Percentiles rank a stretch among this genome's conserved stretches.
Evolutionary conservation across 2,797 vertebrate genomes (phyloP).

Genomic region (Scleropages formosus): DNA sequence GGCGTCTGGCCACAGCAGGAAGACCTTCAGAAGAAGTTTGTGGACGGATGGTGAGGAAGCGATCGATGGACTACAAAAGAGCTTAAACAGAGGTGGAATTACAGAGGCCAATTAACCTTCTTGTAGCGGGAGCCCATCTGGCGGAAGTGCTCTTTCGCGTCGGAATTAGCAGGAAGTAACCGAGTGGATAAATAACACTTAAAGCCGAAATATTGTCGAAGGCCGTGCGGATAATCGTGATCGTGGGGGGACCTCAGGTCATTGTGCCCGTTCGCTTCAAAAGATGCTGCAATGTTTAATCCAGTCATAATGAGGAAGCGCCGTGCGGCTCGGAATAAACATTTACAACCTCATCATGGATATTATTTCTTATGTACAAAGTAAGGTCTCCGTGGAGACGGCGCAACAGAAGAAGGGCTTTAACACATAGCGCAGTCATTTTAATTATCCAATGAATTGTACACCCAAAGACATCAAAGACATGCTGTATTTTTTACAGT

Average conservation of each 20-base stretch:
- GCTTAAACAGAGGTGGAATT: neutral
- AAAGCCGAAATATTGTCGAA: too few relatives aligned
- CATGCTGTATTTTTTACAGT: neutral
- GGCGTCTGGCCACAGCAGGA: neutral
- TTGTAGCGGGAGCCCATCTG: neutral
- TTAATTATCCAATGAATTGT: conserved; percentile 30
- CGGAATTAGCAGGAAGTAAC: neutral
- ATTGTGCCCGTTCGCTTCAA: neutral
- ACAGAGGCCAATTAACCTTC: conserved; percentile 10
- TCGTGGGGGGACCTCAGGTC: neutral
- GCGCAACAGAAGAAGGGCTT: neutral
- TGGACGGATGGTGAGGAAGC: neutral
- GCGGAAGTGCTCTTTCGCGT: neutral
- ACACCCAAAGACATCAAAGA: conserved; percentile 13
- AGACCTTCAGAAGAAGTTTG: neutral
- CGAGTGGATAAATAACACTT: too few relatives aligned
- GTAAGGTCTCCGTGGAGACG: neutral
- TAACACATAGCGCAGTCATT: neutral
- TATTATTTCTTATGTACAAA: neutral
- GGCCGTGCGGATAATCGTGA: neutral
- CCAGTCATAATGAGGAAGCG: neutral
- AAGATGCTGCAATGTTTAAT: neutral
- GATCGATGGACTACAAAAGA: neutral
- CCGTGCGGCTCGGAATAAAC: neutral
- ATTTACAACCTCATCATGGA: neutral